Conservation (phyloP, 2,113 vertebrate species). For the Istiophorus platypterus region DNA sequence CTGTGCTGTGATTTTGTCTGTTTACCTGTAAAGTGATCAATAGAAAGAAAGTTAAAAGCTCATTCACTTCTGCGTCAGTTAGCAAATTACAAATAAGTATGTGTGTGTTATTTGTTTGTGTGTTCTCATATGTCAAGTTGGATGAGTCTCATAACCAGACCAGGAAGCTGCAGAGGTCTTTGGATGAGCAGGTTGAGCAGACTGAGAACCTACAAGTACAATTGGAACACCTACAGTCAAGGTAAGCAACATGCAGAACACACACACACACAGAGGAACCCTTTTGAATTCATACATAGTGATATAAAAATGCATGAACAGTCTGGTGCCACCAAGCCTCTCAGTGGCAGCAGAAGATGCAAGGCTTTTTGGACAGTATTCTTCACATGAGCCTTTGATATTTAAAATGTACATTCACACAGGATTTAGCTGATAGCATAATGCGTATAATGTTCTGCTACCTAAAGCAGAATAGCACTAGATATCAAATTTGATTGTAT, state of each 20-base stretch:
- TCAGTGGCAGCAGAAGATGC: not conserved
- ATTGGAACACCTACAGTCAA: slow-evolving; percentile 92
- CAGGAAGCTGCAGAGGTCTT: slow-evolving; percentile 91
- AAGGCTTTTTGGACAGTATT: not conserved
- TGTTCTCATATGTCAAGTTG: slow-evolving; percentile 62
- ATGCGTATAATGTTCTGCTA: too few relatives aligned
- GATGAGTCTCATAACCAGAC: slow-evolving; percentile 90
- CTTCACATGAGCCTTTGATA: not conserved
- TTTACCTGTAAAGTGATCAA: too few relatives aligned
- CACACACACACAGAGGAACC: not conserved
- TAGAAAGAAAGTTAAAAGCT: too few relatives aligned
- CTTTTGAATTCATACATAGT: not conserved
- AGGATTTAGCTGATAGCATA: not conserved
- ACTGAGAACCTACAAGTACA: slow-evolving; percentile 93
- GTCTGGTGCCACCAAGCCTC: not conserved
- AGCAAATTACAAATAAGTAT: not conserved
- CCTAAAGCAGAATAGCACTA: too few relatives aligned
- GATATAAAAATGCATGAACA: not conserved
- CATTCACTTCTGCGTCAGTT: not conserved
- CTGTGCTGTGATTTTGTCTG: too few relatives aligned
- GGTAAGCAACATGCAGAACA: slow-evolving; percentile 75
- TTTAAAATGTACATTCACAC: not conserved
- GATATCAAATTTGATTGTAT: not conserved
- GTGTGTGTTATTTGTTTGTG: not conserved
- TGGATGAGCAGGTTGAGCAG: slow-evolving; percentile 93